These are phyloP conservation scores for Deilephila porcellus DNA, from an alignment of 2,888 invertebrate genomes.

Conservation along the genomic window DNA sequence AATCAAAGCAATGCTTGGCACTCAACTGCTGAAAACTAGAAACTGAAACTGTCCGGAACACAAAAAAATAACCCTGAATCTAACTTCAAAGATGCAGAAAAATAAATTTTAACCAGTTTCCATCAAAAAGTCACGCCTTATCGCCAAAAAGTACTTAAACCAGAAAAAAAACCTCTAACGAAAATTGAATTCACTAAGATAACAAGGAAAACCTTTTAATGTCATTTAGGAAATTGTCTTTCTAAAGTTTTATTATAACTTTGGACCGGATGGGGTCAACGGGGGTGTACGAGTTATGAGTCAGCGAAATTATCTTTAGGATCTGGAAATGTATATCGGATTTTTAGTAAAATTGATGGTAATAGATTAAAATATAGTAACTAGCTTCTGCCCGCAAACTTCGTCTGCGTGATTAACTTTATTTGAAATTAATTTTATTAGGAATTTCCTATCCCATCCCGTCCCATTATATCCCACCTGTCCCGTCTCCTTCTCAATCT, in stretches of 20 bases:
- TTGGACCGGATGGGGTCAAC: neutral
- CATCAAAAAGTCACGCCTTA: slow-evolving; percentile 2
- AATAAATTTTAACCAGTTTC: neutral
- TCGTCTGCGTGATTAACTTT: no score
- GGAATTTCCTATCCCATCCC: no score
- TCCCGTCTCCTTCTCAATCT: no score
- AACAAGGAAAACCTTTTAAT: slow-evolving; percentile 25
- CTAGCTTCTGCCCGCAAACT: no score
- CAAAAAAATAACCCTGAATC: neutral
- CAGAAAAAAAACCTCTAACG: slow-evolving; percentile 2
- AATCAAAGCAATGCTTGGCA: no score
- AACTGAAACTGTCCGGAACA: no score
- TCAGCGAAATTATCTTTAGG: neutral
- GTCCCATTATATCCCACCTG: no score
- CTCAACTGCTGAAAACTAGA: no score
- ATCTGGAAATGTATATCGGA: neutral
- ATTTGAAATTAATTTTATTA: no score
- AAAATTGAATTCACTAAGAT: slow-evolving; percentile 20
- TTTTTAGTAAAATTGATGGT: neutral
- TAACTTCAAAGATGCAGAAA: neutral
- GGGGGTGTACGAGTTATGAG: slow-evolving; percentile 5
- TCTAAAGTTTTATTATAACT: slow-evolving; percentile 26
- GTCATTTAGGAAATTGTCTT: slow-evolving; percentile 25
- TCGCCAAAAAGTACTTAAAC: slow-evolving; percentile 20
- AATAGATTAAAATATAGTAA: neutral